Conservation (phyloP, 2,113 vertebrate species). For the Gobio gobio region DNA sequence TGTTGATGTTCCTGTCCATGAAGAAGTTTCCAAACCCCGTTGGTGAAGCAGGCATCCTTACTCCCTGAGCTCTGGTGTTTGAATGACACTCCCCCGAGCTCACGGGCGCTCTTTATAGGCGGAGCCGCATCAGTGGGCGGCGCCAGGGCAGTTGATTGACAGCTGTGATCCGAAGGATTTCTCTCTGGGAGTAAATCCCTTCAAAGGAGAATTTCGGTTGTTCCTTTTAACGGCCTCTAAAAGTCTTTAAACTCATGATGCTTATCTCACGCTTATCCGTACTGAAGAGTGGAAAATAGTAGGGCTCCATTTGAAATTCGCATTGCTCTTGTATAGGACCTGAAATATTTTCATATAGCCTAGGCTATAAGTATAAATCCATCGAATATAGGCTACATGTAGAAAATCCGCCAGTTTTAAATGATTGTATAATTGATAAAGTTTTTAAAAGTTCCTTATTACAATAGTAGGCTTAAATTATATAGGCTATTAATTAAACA, state of each 20-base stretch:
- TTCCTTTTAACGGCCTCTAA: conserved; percentile 74
- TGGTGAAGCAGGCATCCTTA: conserved; percentile 78
- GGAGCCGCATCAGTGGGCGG: conserved; percentile 46
- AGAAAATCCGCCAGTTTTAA: neutral
- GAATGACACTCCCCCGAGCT: conserved; percentile 43
- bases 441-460: too few relatives aligned
- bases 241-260: conserved; percentile 64
- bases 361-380: neutral
- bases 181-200: conserved; percentile 76
- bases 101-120: conserved; percentile 62
- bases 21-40: conserved; percentile 77
- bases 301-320: conserved; percentile 59
- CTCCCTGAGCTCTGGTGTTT: conserved; percentile 50
- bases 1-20: conserved; percentile 71
- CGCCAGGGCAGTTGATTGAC: conserved; percentile 68
- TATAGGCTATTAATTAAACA: too few relatives aligned
- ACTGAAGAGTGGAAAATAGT: conserved; percentile 53
- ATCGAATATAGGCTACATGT: neutral
- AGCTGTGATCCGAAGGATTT: conserved; percentile 74
- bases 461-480: too few relatives aligned
- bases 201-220: conserved; percentile 79
- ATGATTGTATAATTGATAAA: neutral
- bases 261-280: conserved; percentile 60
- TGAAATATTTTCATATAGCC: neutral
- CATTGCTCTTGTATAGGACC: neutral